Evolutionary conservation across 2,113 vertebrate species (phyloP).

Genomic region (Poecilia latipinna): DNA sequence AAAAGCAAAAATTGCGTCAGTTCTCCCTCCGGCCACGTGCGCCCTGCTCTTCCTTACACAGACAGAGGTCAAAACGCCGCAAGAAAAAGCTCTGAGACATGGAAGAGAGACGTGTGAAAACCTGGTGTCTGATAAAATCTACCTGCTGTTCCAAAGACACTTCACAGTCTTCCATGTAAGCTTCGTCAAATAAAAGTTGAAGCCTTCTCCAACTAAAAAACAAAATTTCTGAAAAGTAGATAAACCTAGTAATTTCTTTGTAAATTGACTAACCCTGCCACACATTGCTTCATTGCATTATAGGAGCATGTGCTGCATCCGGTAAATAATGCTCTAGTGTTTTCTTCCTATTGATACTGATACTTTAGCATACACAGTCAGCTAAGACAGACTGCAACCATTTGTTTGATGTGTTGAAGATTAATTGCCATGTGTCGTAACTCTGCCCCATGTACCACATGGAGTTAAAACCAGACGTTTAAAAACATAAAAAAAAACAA

Average conservation of each 20-base stretch:
- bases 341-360: not conserved
- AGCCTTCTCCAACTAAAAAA: not conserved
- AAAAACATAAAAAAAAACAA: no score
- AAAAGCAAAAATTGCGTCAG: constrained; percentile 50
- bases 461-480: no score
- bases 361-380: no score
- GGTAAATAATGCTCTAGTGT: no score
- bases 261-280: not conserved
- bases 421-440: no score
- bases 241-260: not conserved
- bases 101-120: not conserved
- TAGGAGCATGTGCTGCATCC: no score
- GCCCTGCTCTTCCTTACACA: constrained; percentile 30
- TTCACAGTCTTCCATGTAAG: not conserved
- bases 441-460: no score
- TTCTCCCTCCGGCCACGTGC: constrained; percentile 51
- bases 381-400: no score
- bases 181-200: not conserved
- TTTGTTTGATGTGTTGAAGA: no score
- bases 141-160: constrained; percentile 4
- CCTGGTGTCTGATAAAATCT: constrained; percentile 4
- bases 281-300: not conserved
- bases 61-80: constrained; percentile 10
- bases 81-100: not conserved
- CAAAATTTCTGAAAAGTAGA: not conserved